A percentile compares a stretch with the other conserved stretches of the same genome.
Evolutionary conservation across 2,113 vertebrate genomes (phyloP).

Genomic region (Pseudorectes ferrugineus): DNA sequence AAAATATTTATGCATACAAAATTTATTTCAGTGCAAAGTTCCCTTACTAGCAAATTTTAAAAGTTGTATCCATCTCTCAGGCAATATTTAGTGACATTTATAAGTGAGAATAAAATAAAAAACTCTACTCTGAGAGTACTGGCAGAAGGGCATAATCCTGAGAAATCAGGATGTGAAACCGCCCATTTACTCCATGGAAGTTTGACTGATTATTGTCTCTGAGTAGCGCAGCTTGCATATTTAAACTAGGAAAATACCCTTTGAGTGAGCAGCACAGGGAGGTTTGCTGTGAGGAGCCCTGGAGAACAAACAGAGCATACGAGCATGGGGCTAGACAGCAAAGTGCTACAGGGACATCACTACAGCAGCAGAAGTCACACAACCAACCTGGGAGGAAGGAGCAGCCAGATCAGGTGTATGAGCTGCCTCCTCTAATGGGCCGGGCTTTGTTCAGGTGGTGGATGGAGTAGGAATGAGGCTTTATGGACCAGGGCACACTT

Average conservation of each 20-base stretch:
- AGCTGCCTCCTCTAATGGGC: not conserved
- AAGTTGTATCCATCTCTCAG: not conserved
- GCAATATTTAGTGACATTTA: not conserved
- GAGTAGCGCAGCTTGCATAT: accelerated
- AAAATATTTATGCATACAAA: not conserved
- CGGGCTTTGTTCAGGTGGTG: accelerated
- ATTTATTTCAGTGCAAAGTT: conserved; percentile 1
- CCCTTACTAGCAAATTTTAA: not conserved
- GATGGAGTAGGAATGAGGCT: not conserved
- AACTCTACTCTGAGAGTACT: not conserved
- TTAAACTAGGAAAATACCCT: not conserved
- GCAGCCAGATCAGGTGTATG: not conserved
- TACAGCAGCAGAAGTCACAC: not conserved
- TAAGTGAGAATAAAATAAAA: conserved; percentile 32
- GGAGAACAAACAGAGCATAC: accelerated
- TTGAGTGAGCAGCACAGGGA: not conserved
- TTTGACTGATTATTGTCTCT: accelerated
- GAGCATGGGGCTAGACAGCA: not conserved
- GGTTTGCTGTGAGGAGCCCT: not conserved
- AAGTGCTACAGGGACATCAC: not conserved
- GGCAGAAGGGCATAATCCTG: not conserved
- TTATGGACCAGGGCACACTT: not conserved
- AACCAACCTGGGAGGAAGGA: not conserved
- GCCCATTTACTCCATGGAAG: not conserved
- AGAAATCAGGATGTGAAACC: not conserved